A percentile compares a stretch with the other conserved stretches of the same genome.
These are phyloP conservation scores for Theristicus caerulescens DNA, from an alignment of 2,113 vertebrate species.

Conservation along the genomic window DNA sequence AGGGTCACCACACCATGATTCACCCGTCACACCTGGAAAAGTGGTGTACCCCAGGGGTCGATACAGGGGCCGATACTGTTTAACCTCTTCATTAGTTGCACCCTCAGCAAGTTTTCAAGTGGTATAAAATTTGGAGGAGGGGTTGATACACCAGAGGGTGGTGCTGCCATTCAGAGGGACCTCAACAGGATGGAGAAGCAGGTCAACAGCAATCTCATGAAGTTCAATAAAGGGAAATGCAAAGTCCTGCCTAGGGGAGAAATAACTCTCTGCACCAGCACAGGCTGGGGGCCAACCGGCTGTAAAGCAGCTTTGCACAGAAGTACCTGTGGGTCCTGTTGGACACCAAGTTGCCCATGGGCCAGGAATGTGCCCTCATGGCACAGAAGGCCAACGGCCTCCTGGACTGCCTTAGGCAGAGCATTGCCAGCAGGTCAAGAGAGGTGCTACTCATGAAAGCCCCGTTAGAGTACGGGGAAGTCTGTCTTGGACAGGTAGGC, in stretches of 20 bases:
- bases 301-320: background rate
- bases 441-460: background rate
- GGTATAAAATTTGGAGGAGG: background rate
- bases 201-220: background rate
- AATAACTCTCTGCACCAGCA: background rate
- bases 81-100: background rate
- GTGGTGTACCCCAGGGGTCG: background rate
- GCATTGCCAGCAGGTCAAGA: background rate
- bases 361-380: background rate
- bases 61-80: background rate
- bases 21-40: background rate
- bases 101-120: background rate
- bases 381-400: background rate
- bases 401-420: background rate
- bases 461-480: fast-evolving
- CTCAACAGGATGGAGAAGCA: background rate
- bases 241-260: background rate
- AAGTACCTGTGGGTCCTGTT: background rate
- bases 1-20: background rate
- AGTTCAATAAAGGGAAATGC: background rate
- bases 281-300: background rate
- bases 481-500: background rate
- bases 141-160: background rate
- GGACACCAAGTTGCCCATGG: background rate
- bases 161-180: background rate